Base-by-base conservation (phyloP, 1,140 invertebrate genomes). In the Bombus balteatus region DNA sequence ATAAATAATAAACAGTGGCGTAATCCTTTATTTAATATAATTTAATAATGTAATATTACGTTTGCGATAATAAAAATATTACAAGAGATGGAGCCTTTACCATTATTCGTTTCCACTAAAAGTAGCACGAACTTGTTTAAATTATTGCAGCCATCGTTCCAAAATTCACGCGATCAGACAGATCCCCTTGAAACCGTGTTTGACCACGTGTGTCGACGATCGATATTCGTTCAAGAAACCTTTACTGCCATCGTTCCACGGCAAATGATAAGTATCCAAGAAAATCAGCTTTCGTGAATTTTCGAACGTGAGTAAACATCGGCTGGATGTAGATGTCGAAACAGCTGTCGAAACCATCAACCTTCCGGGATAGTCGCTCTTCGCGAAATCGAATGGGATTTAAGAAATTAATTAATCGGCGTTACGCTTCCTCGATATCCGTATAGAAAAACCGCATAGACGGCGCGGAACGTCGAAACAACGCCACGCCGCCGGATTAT, bases 51-150 rank as follows among this genome's bases (percentile, higher is more conserved):
- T 92, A 92, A 93, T 92, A 87, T 91, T 94, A 93, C 91, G 92
- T 88, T 94, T 94, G 93, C 92, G 92, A 94, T 94, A 94, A 94
- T 95, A 94, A 95, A 95, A 95, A 94, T 95, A 95, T 94, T 95
- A 95, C 93, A 95, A 94, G 93, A 95, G 93, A 95, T 95, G 93
- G 94, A 94, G 94, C 92, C 87, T 93, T 89, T 93, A 91, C 91
- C 92, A 72, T 94, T 90, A 91, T 57, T 93, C 89, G 89, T 90
- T 92, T 91, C 75, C 72, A 86, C 88, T 89, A 89, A 86, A 89
- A 89, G 88, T 89, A 89, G 88, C 88, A 89, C 88, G 85, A 87
- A 89, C 47, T 65, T 87, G 85, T 83, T 85, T 81, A 47, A 82
- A 86, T 82, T 80, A 72, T 85, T 75, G 74, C 85, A 81, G 71